Percentiles rank a stretch among this genome's conserved stretches.
phyloP scores from a whole-genome alignment of 2,113 vertebrate species.

The Silurus asotus region DNA sequence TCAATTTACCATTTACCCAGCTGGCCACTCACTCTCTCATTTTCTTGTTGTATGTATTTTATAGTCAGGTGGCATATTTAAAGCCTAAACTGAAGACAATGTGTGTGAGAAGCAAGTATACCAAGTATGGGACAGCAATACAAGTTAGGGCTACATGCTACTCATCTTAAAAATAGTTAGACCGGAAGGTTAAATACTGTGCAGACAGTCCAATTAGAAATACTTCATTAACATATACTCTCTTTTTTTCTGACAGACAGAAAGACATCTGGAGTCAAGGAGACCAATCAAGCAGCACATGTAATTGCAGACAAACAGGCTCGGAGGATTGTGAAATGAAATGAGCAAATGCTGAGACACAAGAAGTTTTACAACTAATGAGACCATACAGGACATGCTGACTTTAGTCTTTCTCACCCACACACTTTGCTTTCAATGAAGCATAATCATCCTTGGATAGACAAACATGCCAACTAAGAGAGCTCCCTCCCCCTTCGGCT shows the following conservation, averaged over 20 bases:
- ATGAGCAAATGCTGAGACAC: conserved; percentile 11
- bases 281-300: conserved; percentile 30
- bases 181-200: background rate
- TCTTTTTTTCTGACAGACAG: conserved; percentile 31
- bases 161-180: background rate
- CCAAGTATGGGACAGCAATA: background rate
- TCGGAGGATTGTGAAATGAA: conserved; percentile 1
- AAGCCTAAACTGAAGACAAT: no score
- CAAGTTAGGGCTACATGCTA: background rate
- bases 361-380: conserved; percentile 18
- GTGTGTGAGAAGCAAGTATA: background rate
- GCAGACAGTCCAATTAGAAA: conserved; percentile 21
- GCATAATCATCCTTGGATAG: conserved; percentile 13
- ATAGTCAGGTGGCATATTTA: background rate
- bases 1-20: background rate
- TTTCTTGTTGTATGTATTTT: background rate
- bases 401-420: background rate
- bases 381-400: conserved; percentile 11
- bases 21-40: background rate
- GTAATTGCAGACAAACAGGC: conserved; percentile 9
- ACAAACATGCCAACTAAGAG: conserved; percentile 57
- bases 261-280: conserved; percentile 30
- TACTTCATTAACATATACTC: conserved; percentile 15
- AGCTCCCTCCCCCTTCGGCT: conserved; percentile 62
- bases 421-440: conserved; percentile 4